Base-by-base conservation (phyloP, 53 echinoderm and acorn worm genomes). In the Holothuria leucospilota region DNA sequence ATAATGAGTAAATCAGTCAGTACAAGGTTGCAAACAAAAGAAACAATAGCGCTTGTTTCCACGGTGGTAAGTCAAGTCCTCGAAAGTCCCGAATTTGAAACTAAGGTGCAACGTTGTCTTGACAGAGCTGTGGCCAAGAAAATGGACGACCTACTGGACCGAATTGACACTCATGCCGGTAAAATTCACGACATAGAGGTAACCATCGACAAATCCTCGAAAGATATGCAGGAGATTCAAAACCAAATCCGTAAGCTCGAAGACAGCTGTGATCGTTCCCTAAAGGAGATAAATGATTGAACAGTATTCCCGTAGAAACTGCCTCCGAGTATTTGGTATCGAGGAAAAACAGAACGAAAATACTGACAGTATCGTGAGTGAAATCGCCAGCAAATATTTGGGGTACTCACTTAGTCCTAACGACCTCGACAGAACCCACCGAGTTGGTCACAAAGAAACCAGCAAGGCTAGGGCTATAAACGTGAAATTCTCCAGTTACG, bases 241-340 rank as follows among this genome's bases (percentile, higher is more conserved):
- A 59, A 20, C 60, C 60, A 59, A 20, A 59, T 59, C 60, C 13
- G 60, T 13, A 59, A 59, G 67, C 2, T 66, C 1, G 67, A 66
- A 66, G 67, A 66, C 16, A 66, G n/a, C 11, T 66, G 67, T 66
- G 67, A 66, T 66, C n/a, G 67, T 3, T 66, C 3, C 16, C 67
- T 3, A 21, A 66, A 66, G 67, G 67, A 66, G 67, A 66, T 66
- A 66, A 66, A 66, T 66, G 67, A 66, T n/a, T n/a, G n/a, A n/a
- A n/a, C n/a, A n/a, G n/a, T n/a, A n/a, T n/a, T n/a, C n/a, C n/a
- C n/a, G n/a, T n/a, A n/a, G n/a, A n/a, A n/a, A n/a, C n/a, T n/a
- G n/a, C n/a, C n/a, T n/a, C n/a, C n/a, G n/a, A n/a, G n/a, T n/a
- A n/a, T n/a, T n/a, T n/a, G n/a, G n/a, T n/a, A n/a, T n/a, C n/a